Evolutionary conservation across 2,797 vertebrate species (phyloP), one percentile per base, ranked within the genome.

Genomic region (Geotrypetes seraphini): DNA sequence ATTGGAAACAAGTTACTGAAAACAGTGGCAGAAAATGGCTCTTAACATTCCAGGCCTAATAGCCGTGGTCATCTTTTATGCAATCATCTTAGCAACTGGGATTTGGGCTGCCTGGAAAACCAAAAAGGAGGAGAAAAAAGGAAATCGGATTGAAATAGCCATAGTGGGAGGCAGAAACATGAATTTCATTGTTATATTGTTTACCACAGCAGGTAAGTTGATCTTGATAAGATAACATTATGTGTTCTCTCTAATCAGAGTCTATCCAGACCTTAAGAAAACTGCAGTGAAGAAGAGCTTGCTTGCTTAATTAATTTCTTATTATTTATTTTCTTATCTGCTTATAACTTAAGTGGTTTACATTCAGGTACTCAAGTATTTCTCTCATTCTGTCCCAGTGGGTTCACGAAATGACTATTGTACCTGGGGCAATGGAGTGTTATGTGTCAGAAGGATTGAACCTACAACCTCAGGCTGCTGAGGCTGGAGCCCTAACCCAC

Each of bases 51-150:
- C 39, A 5, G 67, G 60, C 5, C 18, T 61, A 28, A 43, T 61
- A 30, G 43, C 50, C 0, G 43, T 71, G 12, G 31, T 63, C 9
- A 5, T 47, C 32, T 72, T 75, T 30, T 70, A 72, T 31, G 18
- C 54, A 12, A 16, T 62, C 29, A 73, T 71, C 36, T 36, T 62
- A 38, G 31, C 25, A 3, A 67, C 56, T 26, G 56, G 71, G 10
- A 45, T 81, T 25, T 76, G 69, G 51, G 53, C 69, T 16, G 50
- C 62, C 24, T 46, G 42, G 34, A 80, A 73, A 43, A 58, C 65
- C 15, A 58, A 66, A 44, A 33, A 17, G 4, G 38, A 19, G 1
- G 46, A 69, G 26, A 66, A 67, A 15, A 63, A 34, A 12, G 33
- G 53, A 32, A 59, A 19, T 24, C 52, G 42, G 29, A 72, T 56